Evolutionary conservation across 2,113 vertebrate genomes (phyloP).

Genomic region (Tychaedon coryphoeus): DNA sequence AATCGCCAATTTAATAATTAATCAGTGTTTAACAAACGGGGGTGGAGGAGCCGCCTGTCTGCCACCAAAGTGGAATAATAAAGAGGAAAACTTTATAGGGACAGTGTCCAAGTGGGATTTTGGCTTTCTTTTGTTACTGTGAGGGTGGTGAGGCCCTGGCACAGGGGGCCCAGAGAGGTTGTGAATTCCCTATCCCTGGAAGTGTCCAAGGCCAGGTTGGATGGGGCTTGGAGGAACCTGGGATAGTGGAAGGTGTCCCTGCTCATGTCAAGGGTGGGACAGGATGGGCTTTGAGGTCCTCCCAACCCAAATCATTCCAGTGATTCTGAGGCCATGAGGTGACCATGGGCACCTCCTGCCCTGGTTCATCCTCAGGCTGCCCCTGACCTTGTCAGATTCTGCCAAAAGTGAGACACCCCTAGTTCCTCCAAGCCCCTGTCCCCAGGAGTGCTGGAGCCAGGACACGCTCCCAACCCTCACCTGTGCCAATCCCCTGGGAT

Average conservation of each 20-base stretch:
- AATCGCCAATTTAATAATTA: conserved; percentile 67
- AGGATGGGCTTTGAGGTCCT: not conserved
- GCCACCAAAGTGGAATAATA: conserved; percentile 18
- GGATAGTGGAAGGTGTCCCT: not conserved
- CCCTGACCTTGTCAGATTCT: rapidly evolving
- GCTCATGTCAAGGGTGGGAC: not conserved
- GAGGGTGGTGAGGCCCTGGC: not conserved
- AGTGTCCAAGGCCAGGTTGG: not conserved
- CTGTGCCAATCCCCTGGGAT: not conserved
- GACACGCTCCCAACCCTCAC: rapidly evolving
- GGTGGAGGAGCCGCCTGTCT: conserved; percentile 22
- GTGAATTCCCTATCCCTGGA: not conserved
- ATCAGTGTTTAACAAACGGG: conserved; percentile 59
- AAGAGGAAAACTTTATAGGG: not conserved
- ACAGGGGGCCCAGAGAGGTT: rapidly evolving
- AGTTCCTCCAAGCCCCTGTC: not conserved
- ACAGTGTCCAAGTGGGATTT: not conserved
- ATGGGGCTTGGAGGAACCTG: rapidly evolving
- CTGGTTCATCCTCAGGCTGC: rapidly evolving
- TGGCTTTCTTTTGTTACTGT: not conserved
- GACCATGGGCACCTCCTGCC: rapidly evolving
- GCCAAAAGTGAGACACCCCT: not conserved
- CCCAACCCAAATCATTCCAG: not conserved
- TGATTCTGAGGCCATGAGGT: not conserved
- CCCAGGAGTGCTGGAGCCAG: rapidly evolving